Evolutionary conservation across 2,113 vertebrate species (phyloP).

Genomic region (Gnathonemus echidnorhynchus): DNA sequence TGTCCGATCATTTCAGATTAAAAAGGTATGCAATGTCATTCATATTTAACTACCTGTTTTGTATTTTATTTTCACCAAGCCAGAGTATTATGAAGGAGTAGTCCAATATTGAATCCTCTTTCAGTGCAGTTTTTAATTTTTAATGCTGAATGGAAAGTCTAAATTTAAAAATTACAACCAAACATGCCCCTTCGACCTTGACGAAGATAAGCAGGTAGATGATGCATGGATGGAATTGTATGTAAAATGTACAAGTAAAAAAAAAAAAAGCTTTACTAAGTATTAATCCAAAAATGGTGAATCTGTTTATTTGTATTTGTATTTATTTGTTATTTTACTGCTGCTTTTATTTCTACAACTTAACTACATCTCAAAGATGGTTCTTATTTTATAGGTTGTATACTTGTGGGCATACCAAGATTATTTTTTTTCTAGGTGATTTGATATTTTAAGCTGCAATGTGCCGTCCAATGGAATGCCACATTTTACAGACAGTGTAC

Average conservation of each 20-base stretch:
- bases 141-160: neutral
- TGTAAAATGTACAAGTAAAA: neutral
- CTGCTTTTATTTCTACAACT: neutral
- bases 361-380: neutral
- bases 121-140: neutral
- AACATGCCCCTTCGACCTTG: neutral
- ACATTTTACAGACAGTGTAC: neutral
- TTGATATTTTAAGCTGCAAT: slow-evolving; percentile 5
- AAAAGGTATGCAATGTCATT: neutral
- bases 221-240: neutral
- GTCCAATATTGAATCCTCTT: neutral
- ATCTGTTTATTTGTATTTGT: neutral
- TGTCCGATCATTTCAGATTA: neutral
- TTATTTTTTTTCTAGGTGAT: neutral
- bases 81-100: neutral
- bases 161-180: neutral
- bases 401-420: neutral
- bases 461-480: neutral
- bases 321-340: neutral
- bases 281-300: slow-evolving; percentile 14
- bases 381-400: neutral
- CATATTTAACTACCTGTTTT: neutral
- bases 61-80: neutral
- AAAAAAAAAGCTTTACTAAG: neutral
- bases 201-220: neutral